A percentile compares a stretch with the other conserved stretches of the same genome.
Evolutionary conservation across 2,888 invertebrate species (phyloP).

Genomic region (Pantelozetes paolii): DNA sequence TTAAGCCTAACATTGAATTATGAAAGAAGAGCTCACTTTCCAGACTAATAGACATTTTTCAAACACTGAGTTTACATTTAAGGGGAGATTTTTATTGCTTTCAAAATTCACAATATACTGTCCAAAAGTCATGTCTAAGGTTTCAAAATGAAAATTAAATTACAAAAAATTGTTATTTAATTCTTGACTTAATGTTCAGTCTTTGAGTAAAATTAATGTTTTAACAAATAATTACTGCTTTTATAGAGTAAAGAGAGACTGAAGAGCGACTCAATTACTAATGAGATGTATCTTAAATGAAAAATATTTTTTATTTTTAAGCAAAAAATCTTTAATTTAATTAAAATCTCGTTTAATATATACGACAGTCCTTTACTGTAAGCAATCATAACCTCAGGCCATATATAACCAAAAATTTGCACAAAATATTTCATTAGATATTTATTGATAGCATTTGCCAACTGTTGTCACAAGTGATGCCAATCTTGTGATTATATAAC

Average conservation of each 20-base stretch:
- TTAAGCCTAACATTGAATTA: not conserved
- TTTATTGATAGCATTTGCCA: not conserved
- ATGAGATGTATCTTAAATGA: not conserved
- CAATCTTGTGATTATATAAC: not conserved
- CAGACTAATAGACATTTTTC: too few relatives aligned
- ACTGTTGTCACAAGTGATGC: not conserved
- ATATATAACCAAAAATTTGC: too few relatives aligned
- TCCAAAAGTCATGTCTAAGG: too few relatives aligned
- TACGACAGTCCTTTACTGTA: not conserved
- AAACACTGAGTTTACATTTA: too few relatives aligned
- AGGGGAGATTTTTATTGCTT: too few relatives aligned
- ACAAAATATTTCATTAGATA: not conserved
- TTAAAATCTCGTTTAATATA: not conserved
- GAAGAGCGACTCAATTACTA: not conserved
- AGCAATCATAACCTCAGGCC: not conserved
- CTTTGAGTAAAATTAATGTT: constrained; percentile 11
- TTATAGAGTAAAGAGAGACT: not conserved
- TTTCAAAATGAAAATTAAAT: not conserved
- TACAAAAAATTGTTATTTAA: constrained; percentile 3
- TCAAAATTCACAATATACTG: too few relatives aligned
- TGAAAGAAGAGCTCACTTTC: too few relatives aligned
- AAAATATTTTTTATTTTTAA: not conserved
- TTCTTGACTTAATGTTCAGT: not conserved
- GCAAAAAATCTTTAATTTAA: constrained; percentile 10
- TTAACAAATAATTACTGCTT: not conserved